phyloP scores from a whole-genome alignment of 2,113 vertebrate species.

The Halichoeres trimaculatus region DNA sequence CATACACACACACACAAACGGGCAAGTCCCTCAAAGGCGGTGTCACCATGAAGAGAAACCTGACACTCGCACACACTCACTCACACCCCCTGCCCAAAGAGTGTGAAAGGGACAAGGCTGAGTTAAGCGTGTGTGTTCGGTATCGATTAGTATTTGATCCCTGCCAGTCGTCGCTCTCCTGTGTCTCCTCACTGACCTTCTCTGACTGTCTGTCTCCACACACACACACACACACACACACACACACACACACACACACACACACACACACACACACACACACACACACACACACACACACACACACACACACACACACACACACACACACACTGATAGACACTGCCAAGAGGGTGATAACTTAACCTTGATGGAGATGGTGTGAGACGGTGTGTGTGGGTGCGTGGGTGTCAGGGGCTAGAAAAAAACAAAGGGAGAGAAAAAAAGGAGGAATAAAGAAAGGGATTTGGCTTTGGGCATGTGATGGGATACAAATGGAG shows the following conservation, averaged over 20 bases:
- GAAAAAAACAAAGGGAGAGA: conserved; percentile 2
- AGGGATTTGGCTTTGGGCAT: conserved; percentile 71
- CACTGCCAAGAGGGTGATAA: conserved; percentile 37
- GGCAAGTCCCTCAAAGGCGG: conserved; percentile 47
- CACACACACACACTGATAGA: conserved; percentile 22
- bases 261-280: conserved; percentile 21
- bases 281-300: conserved; percentile 29
- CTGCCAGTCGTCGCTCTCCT: conserved; percentile 59
- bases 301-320: conserved; percentile 12
- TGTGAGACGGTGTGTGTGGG: conserved; percentile 54
- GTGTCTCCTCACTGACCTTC: conserved; percentile 75
- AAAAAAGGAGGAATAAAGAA: conserved; percentile 44
- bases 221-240: conserved; percentile 33
- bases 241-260: conserved; percentile 12
- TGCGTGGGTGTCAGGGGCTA: conserved; percentile 34
- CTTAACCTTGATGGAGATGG: conserved; percentile 64
- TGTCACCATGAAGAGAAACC: conserved; percentile 61
- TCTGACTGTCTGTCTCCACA: conserved; percentile 47
- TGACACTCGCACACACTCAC: conserved; percentile 14
- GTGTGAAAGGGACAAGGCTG: conserved; percentile 69
- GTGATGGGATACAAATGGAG: conserved; percentile 72
- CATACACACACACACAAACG: conserved; percentile 35
- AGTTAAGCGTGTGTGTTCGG: conserved; percentile 58
- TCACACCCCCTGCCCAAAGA: conserved; percentile 9
- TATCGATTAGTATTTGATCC: conserved; percentile 81